Evolutionary conservation across 2,888 invertebrate genomes (phyloP).

Genomic region (Philhelius pedissequus): DNA sequence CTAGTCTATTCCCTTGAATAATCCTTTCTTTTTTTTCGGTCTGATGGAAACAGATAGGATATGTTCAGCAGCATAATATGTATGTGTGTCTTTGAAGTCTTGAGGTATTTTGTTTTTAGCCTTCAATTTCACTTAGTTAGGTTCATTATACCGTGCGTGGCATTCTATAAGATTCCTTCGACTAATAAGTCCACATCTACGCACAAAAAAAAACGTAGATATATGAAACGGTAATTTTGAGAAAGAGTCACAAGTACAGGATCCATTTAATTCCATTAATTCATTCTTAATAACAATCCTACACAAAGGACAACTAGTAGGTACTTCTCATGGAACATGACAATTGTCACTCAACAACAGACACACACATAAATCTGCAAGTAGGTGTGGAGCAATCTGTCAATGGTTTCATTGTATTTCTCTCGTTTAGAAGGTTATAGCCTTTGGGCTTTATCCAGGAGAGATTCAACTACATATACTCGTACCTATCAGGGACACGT

Average conservation of each 20-base stretch:
- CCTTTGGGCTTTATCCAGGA: neutral
- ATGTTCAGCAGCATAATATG: no score
- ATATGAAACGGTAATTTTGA: neutral
- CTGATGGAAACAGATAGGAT: neutral
- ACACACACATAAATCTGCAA: neutral
- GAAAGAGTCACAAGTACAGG: neutral
- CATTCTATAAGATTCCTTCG: neutral
- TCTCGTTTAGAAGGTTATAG: neutral
- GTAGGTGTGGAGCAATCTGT: conserved; percentile 3
- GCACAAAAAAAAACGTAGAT: neutral
- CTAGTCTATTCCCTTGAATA: neutral
- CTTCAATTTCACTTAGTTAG: neutral
- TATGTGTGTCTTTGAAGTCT: neutral
- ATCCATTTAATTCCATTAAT: neutral
- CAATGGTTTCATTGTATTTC: neutral
- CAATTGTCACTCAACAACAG: neutral
- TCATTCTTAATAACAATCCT: neutral
- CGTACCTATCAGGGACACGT: conserved; percentile 3
- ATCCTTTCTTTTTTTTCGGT: neutral
- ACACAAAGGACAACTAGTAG: neutral
- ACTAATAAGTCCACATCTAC: neutral
- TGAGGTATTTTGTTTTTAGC: neutral
- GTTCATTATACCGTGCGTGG: neutral
- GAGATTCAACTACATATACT: no score
- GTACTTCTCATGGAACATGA: neutral